Evolutionary conservation across 64 coral and sea anemone genomes (phyloP).

Genomic region (Orbicella faveolata): DNA sequence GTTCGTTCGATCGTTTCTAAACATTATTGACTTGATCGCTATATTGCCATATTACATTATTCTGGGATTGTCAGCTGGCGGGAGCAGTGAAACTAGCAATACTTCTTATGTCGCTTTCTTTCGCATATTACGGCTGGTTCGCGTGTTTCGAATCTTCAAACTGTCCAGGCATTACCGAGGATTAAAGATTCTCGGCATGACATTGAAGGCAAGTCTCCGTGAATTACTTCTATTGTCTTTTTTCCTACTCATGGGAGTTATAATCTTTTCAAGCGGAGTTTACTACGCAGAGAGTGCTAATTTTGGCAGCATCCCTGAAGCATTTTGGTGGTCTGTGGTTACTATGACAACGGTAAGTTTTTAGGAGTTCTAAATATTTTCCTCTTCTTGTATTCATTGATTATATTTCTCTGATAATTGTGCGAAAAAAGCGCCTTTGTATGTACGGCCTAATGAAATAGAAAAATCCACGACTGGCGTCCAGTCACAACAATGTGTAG

Average conservation of each 20-base stretch:
- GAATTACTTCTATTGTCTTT: constrained; percentile 75
- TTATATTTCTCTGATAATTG: neutral
- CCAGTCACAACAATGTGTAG: neutral
- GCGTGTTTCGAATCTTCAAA: constrained; percentile 94
- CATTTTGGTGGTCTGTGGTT: constrained; percentile 94
- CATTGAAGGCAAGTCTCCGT: constrained; percentile 72
- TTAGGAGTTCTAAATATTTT: neutral
- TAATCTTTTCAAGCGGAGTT: constrained; percentile 85
- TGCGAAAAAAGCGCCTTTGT: neutral
- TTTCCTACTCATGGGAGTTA: constrained; percentile 79
- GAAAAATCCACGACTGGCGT: neutral
- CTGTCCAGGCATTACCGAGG: constrained; percentile 89
- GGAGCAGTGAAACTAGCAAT: neutral
- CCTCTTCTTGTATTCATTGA: neutral
- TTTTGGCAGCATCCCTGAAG: constrained; percentile 89
- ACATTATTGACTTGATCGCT: constrained; percentile 62
- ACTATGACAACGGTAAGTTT: constrained; percentile 88
- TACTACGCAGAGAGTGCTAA: constrained; percentile 84
- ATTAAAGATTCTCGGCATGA: constrained; percentile 82
- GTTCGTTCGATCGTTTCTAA: constrained; percentile 55
- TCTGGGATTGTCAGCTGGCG: constrained; percentile 26
- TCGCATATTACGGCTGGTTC: constrained; percentile 76
- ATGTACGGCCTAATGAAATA: neutral
- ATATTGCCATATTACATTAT: constrained; percentile 70
- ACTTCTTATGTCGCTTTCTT: constrained; percentile 69